A percentile compares a stretch with the other conserved stretches of the same genome.
phyloP scores from a whole-genome alignment of 64 coral and sea anemone species.

The Platygyra sinensis region DNA sequence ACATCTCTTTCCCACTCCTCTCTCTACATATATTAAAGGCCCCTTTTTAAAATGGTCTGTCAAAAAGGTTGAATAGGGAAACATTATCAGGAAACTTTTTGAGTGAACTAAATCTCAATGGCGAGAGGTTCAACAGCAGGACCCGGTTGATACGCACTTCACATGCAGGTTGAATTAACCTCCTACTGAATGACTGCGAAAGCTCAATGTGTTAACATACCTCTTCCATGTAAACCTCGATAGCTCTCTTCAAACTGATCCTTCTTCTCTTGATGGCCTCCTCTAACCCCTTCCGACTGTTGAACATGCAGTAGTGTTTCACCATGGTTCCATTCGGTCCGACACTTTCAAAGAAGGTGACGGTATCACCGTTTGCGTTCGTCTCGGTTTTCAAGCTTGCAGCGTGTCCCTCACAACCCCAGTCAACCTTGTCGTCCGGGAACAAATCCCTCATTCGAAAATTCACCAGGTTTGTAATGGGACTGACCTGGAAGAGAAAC shows the following conservation, averaged over 20 bases:
- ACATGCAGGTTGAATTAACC: background rate
- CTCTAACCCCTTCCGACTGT: conserved; percentile 7
- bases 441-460: conserved; percentile 27
- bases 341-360: background rate
- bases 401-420: conserved; percentile 36
- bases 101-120: background rate
- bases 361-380: background rate
- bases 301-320: conserved; percentile 17
- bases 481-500: conserved; percentile 10
- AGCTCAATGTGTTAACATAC: background rate
- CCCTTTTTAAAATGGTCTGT: too few relatives aligned
- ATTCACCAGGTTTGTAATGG: conserved; percentile 23
- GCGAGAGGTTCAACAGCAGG: background rate
- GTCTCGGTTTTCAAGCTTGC: background rate
- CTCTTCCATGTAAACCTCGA: conserved; percentile 52
- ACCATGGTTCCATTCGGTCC: background rate
- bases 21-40: too few relatives aligned
- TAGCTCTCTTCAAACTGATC: conserved; percentile 30
- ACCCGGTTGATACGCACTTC: background rate
- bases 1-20: too few relatives aligned
- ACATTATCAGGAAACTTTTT: too few relatives aligned
- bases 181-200: background rate
- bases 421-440: conserved; percentile 6
- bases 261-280: background rate
- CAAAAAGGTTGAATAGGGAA: too few relatives aligned